Evolutionary conservation across 2,113 vertebrate genomes (phyloP).

Genomic region (Gallinago media): DNA sequence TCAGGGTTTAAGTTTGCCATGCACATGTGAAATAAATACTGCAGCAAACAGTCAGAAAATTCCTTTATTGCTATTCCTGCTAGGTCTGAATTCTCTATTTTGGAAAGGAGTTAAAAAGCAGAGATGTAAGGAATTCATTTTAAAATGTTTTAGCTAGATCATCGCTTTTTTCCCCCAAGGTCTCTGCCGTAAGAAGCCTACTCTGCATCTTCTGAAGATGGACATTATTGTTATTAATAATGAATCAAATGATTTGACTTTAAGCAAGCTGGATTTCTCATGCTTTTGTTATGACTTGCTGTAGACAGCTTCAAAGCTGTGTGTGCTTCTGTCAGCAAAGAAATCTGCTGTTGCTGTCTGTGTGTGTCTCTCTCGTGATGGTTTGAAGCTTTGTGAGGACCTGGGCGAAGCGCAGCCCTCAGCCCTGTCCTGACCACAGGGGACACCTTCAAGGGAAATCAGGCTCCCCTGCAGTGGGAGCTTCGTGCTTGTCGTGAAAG

Average conservation of each 20-base stretch:
- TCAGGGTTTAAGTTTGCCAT: not conserved
- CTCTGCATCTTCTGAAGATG: not conserved
- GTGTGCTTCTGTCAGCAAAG: not conserved
- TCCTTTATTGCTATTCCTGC: not conserved
- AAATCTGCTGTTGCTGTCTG: not conserved
- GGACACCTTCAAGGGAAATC: not conserved
- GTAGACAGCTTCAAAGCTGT: not conserved
- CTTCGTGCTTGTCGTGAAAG: not conserved
- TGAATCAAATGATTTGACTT: slow-evolving; percentile 18
- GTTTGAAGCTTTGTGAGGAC: not conserved
- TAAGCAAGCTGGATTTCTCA: not conserved
- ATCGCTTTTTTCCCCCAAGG: rapidly evolving
- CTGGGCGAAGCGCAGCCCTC: not conserved
- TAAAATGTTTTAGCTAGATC: not conserved
- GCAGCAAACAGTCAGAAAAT: not conserved
- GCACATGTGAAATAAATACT: not conserved
- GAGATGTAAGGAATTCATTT: slow-evolving; percentile 1
- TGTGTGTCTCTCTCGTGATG: not conserved
- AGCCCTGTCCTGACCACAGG: not conserved
- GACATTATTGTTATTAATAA: slow-evolving; percentile 48
- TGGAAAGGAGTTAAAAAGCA: not conserved
- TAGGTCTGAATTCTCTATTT: not conserved
- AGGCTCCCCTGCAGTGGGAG: not conserved
- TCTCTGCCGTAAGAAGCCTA: not conserved
- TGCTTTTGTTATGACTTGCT: slow-evolving; percentile 36